These are phyloP conservation scores for Polylopha cassiicola DNA, from an alignment of 2,888 invertebrate species.

Conservation along the genomic window DNA sequence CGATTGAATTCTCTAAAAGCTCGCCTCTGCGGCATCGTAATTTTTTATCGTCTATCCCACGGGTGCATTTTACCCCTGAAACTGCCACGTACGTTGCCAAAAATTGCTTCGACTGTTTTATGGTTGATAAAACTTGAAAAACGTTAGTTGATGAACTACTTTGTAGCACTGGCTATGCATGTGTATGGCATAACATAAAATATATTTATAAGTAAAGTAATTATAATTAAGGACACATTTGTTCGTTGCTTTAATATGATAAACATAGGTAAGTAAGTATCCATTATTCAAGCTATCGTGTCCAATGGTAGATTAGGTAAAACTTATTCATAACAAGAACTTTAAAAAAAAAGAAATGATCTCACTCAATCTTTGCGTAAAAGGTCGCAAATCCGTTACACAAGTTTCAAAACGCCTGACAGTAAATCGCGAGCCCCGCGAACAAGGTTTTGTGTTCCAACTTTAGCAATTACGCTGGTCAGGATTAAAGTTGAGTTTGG, in stretches of 20 bases:
- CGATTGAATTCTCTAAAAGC: slow-evolving; percentile 51
- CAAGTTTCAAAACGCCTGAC: slow-evolving; percentile 62
- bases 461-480: slow-evolving; percentile 72
- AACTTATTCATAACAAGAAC: not conserved
- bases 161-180: slow-evolving; percentile 4
- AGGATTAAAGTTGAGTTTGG: slow-evolving; percentile 65
- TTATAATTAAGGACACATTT: too few relatives aligned
- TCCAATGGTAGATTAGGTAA: too few relatives aligned
- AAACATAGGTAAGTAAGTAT: too few relatives aligned
- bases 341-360: slow-evolving; percentile 2
- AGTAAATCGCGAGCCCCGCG: slow-evolving; percentile 60
- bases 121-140: slow-evolving; percentile 26
- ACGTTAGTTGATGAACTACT: slow-evolving; percentile 22
- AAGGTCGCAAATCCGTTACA: slow-evolving; percentile 42
- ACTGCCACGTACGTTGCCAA: slow-evolving; percentile 32
- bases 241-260: too few relatives aligned
- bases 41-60: slow-evolving; percentile 50
- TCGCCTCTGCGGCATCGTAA: slow-evolving; percentile 43
- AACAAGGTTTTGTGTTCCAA: slow-evolving; percentile 70
- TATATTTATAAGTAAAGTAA: too few relatives aligned
- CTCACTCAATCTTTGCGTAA: slow-evolving; percentile 21
- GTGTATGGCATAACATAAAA: too few relatives aligned
- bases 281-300: too few relatives aligned
- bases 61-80: slow-evolving; percentile 39
- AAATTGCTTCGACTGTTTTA: slow-evolving; percentile 32